Conservation (phyloP, 2,888 invertebrate genomes). For the Hecatera dysodea region DNA sequence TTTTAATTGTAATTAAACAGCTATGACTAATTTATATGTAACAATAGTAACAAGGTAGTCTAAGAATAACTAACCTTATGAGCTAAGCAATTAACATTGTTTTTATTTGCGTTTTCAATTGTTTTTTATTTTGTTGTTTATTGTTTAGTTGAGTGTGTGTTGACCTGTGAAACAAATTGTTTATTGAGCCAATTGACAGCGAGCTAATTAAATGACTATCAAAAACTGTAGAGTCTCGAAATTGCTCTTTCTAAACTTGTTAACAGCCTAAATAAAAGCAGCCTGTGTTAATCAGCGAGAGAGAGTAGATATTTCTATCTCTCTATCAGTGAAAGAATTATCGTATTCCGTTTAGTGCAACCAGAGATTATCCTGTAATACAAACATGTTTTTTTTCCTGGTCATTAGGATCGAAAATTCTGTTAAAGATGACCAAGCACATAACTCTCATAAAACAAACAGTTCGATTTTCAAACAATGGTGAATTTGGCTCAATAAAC, state of each 20-base stretch:
- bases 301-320: no score
- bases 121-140: constrained; percentile 21
- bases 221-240: background rate
- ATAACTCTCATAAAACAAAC: background rate
- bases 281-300: no score
- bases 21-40: constrained; percentile 9
- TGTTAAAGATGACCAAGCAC: background rate
- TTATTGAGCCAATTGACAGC: constrained; percentile 32
- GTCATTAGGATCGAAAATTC: background rate
- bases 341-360: no score
- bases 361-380: no score
- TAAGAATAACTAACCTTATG: constrained; percentile 8
- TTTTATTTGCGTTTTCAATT: constrained; percentile 50
- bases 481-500: constrained; percentile 41
- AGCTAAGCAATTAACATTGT: constrained; percentile 4
- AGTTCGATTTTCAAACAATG: background rate
- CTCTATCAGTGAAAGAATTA: no score
- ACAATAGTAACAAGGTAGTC: background rate
- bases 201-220: background rate
- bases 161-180: constrained; percentile 25
- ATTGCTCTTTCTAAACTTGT: background rate
- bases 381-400: background rate
- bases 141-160: constrained; percentile 29
- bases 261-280: background rate
- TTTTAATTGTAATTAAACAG: background rate